phyloP scores from a whole-genome alignment of 2,113 vertebrate genomes.

The Mobula hypostoma region DNA sequence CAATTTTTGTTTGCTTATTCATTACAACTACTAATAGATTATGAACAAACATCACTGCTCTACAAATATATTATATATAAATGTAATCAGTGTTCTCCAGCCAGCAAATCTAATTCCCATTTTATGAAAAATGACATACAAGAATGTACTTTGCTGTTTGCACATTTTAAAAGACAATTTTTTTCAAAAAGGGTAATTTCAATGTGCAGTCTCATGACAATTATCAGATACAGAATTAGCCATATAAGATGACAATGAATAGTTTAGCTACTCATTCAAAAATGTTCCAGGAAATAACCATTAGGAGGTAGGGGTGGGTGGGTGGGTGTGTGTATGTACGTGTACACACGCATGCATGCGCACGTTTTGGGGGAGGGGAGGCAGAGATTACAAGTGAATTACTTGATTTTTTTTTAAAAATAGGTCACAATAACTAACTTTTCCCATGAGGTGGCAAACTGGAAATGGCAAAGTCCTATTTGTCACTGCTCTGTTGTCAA shows the following conservation, averaged over 20 bases:
- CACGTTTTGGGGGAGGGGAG: no score
- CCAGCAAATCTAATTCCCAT: neutral
- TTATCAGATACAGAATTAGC: neutral
- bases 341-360: accelerated
- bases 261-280: neutral
- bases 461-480: neutral
- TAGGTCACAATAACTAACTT: neutral
- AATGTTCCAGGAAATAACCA: neutral
- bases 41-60: neutral
- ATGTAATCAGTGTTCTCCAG: neutral
- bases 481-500: neutral
- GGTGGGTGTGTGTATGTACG: no score
- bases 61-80: neutral
- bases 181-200: neutral
- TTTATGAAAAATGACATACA: no score
- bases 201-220: neutral
- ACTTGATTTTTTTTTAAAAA: neutral
- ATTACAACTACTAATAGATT: neutral
- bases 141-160: neutral
- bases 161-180: neutral
- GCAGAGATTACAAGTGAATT: neutral
- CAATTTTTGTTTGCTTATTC: no score
- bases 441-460: neutral
- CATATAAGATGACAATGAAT: neutral
- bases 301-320: neutral